These are phyloP conservation scores for Subacronicta megacephala DNA, from an alignment of 2,888 invertebrate species.

Conservation along the genomic window DNA sequence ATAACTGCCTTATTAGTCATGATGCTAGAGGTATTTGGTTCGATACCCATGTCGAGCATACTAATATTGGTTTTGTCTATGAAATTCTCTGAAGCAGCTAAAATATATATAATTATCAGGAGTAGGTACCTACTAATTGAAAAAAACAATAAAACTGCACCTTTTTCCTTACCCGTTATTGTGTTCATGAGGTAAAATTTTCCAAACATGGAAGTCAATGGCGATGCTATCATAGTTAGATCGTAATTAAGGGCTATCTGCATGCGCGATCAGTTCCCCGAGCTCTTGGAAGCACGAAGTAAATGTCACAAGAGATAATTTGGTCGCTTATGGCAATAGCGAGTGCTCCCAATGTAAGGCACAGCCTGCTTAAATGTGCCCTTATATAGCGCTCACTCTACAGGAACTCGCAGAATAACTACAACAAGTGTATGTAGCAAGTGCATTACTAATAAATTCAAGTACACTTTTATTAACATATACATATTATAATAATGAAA, in stretches of 20 bases:
- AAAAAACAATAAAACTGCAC: not conserved
- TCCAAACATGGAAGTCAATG: conserved; percentile 27
- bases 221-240: conserved; percentile 28
- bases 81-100: no score
- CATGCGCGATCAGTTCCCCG: conserved; percentile 30
- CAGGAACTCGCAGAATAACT: conserved; percentile 35
- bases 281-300: conserved; percentile 37
- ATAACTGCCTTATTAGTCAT: no score
- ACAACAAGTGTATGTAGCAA: conserved; percentile 37
- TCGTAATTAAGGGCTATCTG: conserved; percentile 54
- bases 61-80: no score
- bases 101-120: no score
- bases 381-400: conserved; percentile 46
- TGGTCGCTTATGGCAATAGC: conserved; percentile 57
- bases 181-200: conserved; percentile 9
- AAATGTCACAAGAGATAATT: conserved; percentile 57
- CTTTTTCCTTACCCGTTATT: conserved; percentile 3
- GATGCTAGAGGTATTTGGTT: no score
- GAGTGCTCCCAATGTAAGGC: conserved; percentile 51
- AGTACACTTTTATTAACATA: not conserved
- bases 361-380: conserved; percentile 37
- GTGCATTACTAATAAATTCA: conserved; percentile 22
- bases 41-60: no score
- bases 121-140: no score
- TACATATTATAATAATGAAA: no score